These are phyloP conservation scores for Neotoma lepida DNA, from an alignment of 2,113 vertebrate species.

Conservation along the genomic window DNA sequence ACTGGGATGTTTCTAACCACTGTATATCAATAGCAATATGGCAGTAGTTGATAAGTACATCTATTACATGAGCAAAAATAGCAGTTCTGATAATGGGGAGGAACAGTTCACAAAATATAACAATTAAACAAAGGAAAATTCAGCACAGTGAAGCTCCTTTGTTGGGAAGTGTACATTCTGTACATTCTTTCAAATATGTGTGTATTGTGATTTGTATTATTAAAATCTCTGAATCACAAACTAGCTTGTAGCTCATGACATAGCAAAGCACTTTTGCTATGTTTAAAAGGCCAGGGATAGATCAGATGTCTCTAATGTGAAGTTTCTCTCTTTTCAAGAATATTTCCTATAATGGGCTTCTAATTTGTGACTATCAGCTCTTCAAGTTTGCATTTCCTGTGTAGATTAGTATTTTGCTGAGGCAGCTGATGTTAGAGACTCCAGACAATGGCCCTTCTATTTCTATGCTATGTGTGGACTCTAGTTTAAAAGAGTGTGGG, in stretches of 20 bases:
- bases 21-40: neutral
- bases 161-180: neutral
- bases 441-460: neutral
- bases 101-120: neutral
- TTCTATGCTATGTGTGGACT: neutral
- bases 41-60: neutral
- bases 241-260: neutral
- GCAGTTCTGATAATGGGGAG: neutral
- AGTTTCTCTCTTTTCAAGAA: neutral
- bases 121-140: neutral
- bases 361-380: neutral
- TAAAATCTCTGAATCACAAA: neutral
- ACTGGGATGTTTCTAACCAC: neutral
- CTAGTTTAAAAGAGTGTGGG: neutral
- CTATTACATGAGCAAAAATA: conserved; percentile 11
- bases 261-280: neutral
- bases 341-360: neutral
- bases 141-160: neutral
- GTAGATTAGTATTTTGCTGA: neutral
- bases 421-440: neutral
- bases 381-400: neutral
- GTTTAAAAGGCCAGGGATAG: neutral
- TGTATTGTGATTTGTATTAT: neutral
- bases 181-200: neutral
- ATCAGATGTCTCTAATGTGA: neutral